Evolutionary conservation across 2,113 vertebrate genomes (phyloP).

Genomic region (Hippocampus abdominalis): DNA sequence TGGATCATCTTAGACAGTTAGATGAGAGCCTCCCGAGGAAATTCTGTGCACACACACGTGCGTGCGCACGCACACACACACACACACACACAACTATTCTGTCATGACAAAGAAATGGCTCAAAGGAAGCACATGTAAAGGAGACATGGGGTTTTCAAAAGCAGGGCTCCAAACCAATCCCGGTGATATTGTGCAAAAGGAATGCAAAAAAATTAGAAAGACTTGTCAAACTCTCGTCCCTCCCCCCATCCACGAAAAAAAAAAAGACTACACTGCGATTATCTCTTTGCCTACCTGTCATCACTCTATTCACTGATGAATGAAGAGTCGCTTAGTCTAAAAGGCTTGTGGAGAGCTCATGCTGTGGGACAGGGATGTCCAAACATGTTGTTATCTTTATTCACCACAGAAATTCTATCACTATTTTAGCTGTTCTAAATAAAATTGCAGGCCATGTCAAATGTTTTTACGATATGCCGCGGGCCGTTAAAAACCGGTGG

Average conservation of each 20-base stretch:
- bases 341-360: slow-evolving; percentile 20
- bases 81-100: not conserved
- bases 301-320: not conserved
- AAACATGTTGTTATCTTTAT: no score
- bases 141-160: slow-evolving; percentile 8
- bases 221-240: slow-evolving; percentile 1
- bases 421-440: no score
- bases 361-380: not conserved
- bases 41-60: not conserved
- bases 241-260: no score
- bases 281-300: slow-evolving; percentile 4
- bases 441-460: no score
- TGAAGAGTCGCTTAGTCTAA: slow-evolving; percentile 3
- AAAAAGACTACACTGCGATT: slow-evolving; percentile 6
- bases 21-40: slow-evolving; percentile 42
- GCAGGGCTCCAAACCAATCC: not conserved
- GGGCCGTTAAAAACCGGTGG: no score
- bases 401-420: no score
- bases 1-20: slow-evolving; percentile 62
- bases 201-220: slow-evolving; percentile 7
- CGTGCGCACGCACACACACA: not conserved
- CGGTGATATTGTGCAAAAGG: slow-evolving; percentile 5
- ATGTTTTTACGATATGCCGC: no score
- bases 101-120: slow-evolving; percentile 17
- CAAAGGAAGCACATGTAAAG: slow-evolving; percentile 10